phyloP scores from a whole-genome alignment of 2,113 vertebrate genomes.

The Uria aalge region DNA sequence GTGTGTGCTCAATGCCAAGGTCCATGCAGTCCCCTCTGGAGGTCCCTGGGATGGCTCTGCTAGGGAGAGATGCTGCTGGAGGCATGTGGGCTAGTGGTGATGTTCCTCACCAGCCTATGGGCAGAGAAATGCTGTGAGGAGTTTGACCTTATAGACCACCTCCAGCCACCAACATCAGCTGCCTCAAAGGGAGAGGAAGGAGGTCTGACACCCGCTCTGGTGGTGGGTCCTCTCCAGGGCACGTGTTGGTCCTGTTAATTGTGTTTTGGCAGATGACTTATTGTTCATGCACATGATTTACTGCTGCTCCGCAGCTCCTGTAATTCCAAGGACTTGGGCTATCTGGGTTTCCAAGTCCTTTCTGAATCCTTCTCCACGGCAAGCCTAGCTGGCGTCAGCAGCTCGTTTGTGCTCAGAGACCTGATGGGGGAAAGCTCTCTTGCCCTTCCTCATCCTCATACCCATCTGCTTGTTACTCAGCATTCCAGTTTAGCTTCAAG shows the following conservation, averaged over 20 bases:
- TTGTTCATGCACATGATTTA: not conserved
- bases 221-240: not conserved
- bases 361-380: not conserved
- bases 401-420: fast-evolving
- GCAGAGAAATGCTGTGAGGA: not conserved
- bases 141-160: not conserved
- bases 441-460: not conserved
- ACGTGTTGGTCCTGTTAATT: not conserved
- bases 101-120: not conserved
- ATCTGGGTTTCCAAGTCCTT: not conserved
- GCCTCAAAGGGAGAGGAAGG: not conserved
- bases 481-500: not conserved
- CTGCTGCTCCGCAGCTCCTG: not conserved
- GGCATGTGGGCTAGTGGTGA: fast-evolving
- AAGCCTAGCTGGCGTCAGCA: not conserved
- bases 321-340: not conserved
- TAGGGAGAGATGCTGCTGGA: not conserved
- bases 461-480: not conserved
- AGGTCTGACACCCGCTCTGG: not conserved
- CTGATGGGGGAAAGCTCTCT: not conserved
- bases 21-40: not conserved
- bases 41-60: not conserved
- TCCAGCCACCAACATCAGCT: not conserved
- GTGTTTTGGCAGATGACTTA: not conserved
- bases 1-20: not conserved